A percentile compares a stretch with the other conserved stretches of the same genome.
phyloP scores from a whole-genome alignment of 1,140 invertebrate species.

The Anadara kagoshimensis region DNA sequence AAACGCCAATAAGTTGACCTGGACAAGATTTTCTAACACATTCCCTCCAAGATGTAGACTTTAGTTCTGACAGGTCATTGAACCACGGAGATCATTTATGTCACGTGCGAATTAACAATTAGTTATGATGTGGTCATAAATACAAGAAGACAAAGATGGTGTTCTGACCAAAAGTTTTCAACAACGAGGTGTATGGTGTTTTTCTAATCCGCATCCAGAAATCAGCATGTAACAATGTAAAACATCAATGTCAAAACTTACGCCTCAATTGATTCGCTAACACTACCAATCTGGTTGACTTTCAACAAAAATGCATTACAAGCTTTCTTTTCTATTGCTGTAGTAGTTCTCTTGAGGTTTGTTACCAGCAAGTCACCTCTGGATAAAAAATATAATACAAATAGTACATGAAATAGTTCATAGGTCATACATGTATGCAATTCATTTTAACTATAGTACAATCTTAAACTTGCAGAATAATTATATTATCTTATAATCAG shows the following conservation, averaged over 20 bases:
- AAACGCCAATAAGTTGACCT: too few species aligned
- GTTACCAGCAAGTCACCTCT: conserved; percentile 98
- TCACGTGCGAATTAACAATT: not conserved
- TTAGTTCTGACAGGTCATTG: too few species aligned
- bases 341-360: conserved; percentile 95
- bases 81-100: too few species aligned
- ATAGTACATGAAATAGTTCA: not conserved
- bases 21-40: too few species aligned
- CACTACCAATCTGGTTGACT: conserved; percentile 98
- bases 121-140: not conserved
- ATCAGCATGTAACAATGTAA: too few species aligned
- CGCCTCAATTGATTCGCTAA: conserved; percentile 97
- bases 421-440: too few species aligned
- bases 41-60: not conserved
- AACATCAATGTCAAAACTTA: conserved; percentile 54
- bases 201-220: too few species aligned
- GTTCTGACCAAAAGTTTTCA: too few species aligned
- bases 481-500: too few species aligned
- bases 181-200: too few species aligned
- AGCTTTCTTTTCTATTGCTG: conserved; percentile 97
- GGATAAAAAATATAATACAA: not conserved
- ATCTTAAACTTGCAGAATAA: too few species aligned
- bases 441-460: too few species aligned
- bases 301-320: conserved; percentile 98
- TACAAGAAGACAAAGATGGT: not conserved